phyloP scores from a whole-genome alignment of 2,797 vertebrate species.

The Erethizon dorsatum region DNA sequence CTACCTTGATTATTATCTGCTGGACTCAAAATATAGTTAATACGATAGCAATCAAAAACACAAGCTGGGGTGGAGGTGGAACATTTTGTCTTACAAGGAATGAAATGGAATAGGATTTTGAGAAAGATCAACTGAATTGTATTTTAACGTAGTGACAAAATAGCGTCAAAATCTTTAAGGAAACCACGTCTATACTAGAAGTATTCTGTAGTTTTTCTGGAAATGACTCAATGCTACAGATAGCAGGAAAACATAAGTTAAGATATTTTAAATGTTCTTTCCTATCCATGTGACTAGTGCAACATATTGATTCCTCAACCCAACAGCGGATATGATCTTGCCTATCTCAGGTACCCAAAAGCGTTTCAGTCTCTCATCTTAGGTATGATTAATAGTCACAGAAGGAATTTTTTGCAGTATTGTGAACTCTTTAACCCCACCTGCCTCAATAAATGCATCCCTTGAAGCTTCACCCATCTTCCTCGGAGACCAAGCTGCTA shows the following conservation, averaged over 20 bases:
- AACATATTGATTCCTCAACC: background rate
- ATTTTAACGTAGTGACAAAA: background rate
- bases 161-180: slow-evolving; percentile 20
- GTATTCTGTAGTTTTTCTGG: background rate
- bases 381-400: background rate
- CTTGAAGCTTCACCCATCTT: background rate
- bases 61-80: background rate
- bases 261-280: slow-evolving; percentile 36
- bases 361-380: background rate
- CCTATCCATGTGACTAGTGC: background rate
- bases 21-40: background rate
- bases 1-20: background rate
- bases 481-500: background rate
- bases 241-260: slow-evolving; percentile 36
- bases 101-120: background rate
- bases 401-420: background rate
- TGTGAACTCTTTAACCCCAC: background rate
- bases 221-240: background rate
- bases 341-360: background rate
- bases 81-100: background rate
- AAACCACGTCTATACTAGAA: background rate
- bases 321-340: background rate
- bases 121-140: background rate
- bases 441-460: background rate
- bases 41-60: background rate